Base-by-base conservation (phyloP, 2,797 vertebrate species). In the Onychomys torridus region DNA sequence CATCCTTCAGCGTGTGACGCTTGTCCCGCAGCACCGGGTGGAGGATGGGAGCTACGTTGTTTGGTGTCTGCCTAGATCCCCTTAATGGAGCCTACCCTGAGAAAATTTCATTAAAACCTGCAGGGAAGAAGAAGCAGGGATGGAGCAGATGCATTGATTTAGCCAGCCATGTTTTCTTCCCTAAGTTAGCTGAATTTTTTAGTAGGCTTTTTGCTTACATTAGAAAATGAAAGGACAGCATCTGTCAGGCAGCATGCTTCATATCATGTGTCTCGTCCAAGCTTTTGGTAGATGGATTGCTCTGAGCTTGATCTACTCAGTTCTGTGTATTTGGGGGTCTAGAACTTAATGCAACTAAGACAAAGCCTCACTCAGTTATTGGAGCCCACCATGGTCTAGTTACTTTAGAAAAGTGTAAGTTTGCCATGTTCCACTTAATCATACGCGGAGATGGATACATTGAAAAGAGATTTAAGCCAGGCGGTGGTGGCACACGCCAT, bases 381-480 rank as follows among this genome's bases (percentile, higher is more conserved):
- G 46, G 57, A 93, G 92, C 86, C 37, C 13, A 46, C 10, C n/a
- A 4, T n/a, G 83, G 34, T 34, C 40, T 57, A 59, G 17, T 82
- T 1, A 34, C 49, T 82, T 73, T 25, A 75, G 52, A 75, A 92
- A 88, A 29, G 4, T 52, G 6, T 8, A 81, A 59, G 5, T 81
- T 89, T 83, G 27, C 67, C 6, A 2, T 61, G 52, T 71, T 71
- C 82, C 27, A 55, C 16, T 57, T 92, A 90, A 2, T 81, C 55
- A 59, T 32, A 14, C 27, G 40, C n/a, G 40, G 40, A 83, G 75
- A 65, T 75, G 37, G 79, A 73, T 84, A 40, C 55, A 55, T 27
- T 94, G 81, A 37, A 40, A 57, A 92, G 43, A 78, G 37, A 87
- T 91, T 81, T 84, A n/a, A 95, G n/a, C 49, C 49, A 12, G 49